Evolutionary conservation across 2,888 invertebrate genomes (phyloP).

Genomic region (Synergus gifuensis): DNA sequence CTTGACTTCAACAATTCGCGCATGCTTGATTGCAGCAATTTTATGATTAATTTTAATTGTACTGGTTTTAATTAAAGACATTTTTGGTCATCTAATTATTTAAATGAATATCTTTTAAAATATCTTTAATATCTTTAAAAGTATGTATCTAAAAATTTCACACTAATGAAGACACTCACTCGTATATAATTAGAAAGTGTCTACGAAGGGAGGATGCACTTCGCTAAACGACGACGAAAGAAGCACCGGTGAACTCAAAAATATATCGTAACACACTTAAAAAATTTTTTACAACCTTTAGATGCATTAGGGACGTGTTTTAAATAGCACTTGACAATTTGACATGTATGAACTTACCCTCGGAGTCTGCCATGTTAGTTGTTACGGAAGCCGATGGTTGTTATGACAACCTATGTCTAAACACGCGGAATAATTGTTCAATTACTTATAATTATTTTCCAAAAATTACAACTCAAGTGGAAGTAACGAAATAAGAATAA

Average conservation of each 20-base stretch:
- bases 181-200: constrained; percentile 56
- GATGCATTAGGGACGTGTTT: neutral
- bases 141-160: constrained; percentile 1
- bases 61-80: neutral
- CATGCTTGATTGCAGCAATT: neutral
- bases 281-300: constrained; percentile 5
- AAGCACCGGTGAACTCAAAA: constrained; percentile 8
- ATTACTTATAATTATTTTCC: constrained; percentile 2
- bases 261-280: neutral
- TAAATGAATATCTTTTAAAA: neutral
- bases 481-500: neutral
- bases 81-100: neutral
- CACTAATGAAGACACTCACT: constrained; percentile 44
- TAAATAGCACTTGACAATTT: constrained; percentile 49
- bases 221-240: constrained; percentile 18
- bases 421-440: constrained; percentile 19
- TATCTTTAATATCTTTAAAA: neutral
- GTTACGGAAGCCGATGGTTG: constrained; percentile 65
- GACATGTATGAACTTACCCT: constrained; percentile 71
- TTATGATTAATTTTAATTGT: neutral
- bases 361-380: constrained; percentile 73
- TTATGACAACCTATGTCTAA: constrained; percentile 62
- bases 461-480: neutral
- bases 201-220: constrained; percentile 18
- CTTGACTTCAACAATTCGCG: neutral